These are phyloP conservation scores for Coregonus ussuriensis DNA, from an alignment of 2,797 vertebrate species.

Conservation along the genomic window DNA sequence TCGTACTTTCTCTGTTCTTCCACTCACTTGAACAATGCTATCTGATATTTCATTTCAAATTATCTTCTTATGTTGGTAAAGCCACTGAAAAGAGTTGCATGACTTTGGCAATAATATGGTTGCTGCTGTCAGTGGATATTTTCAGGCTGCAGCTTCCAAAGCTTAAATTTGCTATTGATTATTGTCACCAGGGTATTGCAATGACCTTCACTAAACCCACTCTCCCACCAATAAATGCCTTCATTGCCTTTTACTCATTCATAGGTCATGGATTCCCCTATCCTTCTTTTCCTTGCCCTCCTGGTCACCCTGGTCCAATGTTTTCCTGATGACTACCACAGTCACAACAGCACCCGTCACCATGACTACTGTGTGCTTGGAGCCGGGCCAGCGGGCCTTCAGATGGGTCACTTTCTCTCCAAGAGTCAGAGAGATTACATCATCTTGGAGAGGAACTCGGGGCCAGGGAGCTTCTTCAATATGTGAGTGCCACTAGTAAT, in stretches of 20 bases:
- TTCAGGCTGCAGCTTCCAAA: neutral
- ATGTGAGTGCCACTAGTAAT: conserved; percentile 56
- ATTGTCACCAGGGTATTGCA: neutral
- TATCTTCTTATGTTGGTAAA: neutral
- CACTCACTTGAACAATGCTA: neutral
- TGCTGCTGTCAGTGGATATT: neutral
- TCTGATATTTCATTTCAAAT: neutral
- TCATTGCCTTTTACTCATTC: neutral
- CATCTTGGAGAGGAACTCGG: conserved; percentile 85
- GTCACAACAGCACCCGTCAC: conserved; percentile 47
- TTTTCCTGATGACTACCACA: conserved; percentile 28
- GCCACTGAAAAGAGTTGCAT: neutral
- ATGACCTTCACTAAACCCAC: neutral
- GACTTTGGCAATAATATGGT: neutral
- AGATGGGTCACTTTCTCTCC: conserved; percentile 90
- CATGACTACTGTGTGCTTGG: conserved; percentile 92
- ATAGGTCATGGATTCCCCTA: conserved; percentile 64
- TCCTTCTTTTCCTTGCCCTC: conserved; percentile 45
- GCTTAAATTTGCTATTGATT: neutral
- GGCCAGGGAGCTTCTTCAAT: conserved; percentile 88
- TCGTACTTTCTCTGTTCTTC: neutral
- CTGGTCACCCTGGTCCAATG: conserved; percentile 48
- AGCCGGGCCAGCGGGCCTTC: conserved; percentile 90
- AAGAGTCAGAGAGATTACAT: conserved; percentile 81
- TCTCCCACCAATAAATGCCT: neutral